Percentiles rank a stretch among this genome's conserved stretches.
Evolutionary conservation across 2,888 invertebrate species (phyloP).

Genomic region (Hyalella azteca): DNA sequence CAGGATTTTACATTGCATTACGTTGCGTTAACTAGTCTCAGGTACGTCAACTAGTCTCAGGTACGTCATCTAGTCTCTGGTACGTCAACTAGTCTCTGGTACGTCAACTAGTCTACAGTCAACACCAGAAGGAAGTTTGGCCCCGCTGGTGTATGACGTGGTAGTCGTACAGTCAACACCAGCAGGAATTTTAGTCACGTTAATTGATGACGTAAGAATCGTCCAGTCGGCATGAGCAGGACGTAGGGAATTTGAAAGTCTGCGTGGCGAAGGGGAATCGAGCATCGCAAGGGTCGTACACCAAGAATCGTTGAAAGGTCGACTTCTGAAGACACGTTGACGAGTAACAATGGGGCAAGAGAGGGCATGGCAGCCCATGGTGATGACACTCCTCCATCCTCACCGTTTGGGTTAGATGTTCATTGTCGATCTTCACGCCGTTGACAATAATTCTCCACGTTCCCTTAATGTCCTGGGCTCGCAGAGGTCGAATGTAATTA

Average conservation of each 20-base stretch:
- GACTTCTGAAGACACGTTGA: slow-evolving; percentile 60
- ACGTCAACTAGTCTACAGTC: no score
- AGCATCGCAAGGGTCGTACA: slow-evolving; percentile 60
- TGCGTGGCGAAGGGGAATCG: slow-evolving; percentile 61
- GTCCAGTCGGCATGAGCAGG: slow-evolving; percentile 59
- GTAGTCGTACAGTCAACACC: no score
- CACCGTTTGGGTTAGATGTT: slow-evolving; percentile 58
- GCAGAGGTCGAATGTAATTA: slow-evolving; percentile 59
- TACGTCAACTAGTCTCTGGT: no score
- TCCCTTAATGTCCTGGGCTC: slow-evolving; percentile 59
- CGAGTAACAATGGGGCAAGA: slow-evolving; percentile 60
- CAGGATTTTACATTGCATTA: no score
- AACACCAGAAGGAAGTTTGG: no score
- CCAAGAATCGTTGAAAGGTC: slow-evolving; percentile 60
- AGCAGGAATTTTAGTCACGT: no score
- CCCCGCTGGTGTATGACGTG: no score
- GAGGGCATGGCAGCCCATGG: slow-evolving; percentile 58
- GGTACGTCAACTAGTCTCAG: no score
- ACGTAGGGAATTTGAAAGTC: slow-evolving; percentile 60
- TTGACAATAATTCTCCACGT: slow-evolving; percentile 60
- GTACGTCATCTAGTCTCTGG: no score
- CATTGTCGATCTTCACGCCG: slow-evolving; percentile 58
- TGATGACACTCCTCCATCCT: slow-evolving; percentile 58
- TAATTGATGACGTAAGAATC: slow-evolving; percentile 31
- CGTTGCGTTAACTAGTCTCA: no score